Base-by-base conservation (phyloP, 2,888 invertebrate genomes). In the Tubiluchus corallicola region DNA sequence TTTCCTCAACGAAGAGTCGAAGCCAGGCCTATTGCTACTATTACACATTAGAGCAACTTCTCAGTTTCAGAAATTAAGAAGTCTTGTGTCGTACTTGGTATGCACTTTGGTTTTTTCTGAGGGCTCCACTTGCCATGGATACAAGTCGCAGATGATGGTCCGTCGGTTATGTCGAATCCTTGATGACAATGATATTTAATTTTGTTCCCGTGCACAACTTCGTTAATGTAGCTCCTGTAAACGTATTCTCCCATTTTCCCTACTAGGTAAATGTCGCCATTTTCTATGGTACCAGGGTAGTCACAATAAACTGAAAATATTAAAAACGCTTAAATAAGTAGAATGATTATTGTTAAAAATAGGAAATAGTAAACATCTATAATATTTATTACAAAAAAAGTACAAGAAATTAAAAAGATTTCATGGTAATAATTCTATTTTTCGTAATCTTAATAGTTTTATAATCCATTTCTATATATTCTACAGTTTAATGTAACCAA, bases 181-280 rank as follows among this genome's bases (percentile, higher is more conserved):
- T 82, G 81, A 53, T 88, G 80, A 59, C 92, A 94, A 56, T 90
- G 88, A 62, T 87, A 94, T 79, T 87, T 83, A 45, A 90, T 87
- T 64, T 88, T 87, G 54, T 87, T 83, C 60, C 88, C 87, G 62
- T 88, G 87, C 18, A 79, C 68, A 52, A 82, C 39, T 3, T 39
- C 15, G 2, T 9, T 3, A 20, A 94, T 90, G 61, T 94, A 94
- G 0, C 84, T 82, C 43, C 88, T 71, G 60, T 94, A 94, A 62
- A 88, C 87, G 62, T 92, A 94, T 37, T 88, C 71, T 0, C 92
- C 92, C 83, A 90, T 90, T 60, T 88, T 87, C 2, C 90, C 90
- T 0, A 90, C 88, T 1, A 90, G 68, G 2, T 88, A 68, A 1
- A 92, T 84, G 64, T 85, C 83, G 1, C 92, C 92, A 58, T 90